phyloP scores from a whole-genome alignment of 2,888 invertebrate species.

The Mellilla xanthometata region DNA sequence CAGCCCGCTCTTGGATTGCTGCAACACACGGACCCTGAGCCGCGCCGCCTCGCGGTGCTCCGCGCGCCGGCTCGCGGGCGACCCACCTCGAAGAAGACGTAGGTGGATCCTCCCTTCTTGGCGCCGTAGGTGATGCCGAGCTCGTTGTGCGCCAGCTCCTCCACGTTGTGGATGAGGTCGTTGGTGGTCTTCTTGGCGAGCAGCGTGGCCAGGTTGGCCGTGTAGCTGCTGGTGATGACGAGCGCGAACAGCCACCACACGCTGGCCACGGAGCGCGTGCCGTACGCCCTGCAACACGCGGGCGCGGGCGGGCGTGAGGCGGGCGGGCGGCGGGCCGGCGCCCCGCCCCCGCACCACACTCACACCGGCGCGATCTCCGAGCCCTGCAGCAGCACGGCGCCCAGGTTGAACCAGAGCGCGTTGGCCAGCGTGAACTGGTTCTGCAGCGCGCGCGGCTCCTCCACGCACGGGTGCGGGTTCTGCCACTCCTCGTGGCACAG shows the following conservation, averaged over 20 bases:
- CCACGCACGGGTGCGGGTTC: constrained; percentile 93
- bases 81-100: constrained; percentile 91
- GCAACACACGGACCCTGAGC: constrained; percentile 32
- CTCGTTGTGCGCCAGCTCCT: constrained; percentile 90
- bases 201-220: constrained; percentile 95
- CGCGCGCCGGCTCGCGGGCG: too few species aligned
- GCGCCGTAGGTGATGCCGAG: constrained; percentile 93
- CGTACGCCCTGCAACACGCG: constrained; percentile 93
- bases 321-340: too few species aligned
- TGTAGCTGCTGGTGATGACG: constrained; percentile 93
- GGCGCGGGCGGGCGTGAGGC: too few species aligned
- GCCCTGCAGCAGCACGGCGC: constrained; percentile 93
- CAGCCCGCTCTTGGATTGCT: constrained; percentile 88
- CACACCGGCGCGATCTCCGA: constrained; percentile 94
- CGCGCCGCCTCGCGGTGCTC: too few species aligned
- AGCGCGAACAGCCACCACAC: constrained; percentile 95
- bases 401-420: constrained; percentile 94
- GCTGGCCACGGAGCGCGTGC: constrained; percentile 92
- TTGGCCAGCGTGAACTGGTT: constrained; percentile 93
- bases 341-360: constrained; percentile 61
- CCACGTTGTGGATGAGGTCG: constrained; percentile 88
- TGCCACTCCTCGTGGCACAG: constrained; percentile 94
- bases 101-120: constrained; percentile 92
- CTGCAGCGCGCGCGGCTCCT: constrained; percentile 90
- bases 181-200: constrained; percentile 89